Percentiles rank a stretch among this genome's conserved stretches.
Evolutionary conservation across 2,113 vertebrate species (phyloP).

Genomic region (Thunnus maccoyii): DNA sequence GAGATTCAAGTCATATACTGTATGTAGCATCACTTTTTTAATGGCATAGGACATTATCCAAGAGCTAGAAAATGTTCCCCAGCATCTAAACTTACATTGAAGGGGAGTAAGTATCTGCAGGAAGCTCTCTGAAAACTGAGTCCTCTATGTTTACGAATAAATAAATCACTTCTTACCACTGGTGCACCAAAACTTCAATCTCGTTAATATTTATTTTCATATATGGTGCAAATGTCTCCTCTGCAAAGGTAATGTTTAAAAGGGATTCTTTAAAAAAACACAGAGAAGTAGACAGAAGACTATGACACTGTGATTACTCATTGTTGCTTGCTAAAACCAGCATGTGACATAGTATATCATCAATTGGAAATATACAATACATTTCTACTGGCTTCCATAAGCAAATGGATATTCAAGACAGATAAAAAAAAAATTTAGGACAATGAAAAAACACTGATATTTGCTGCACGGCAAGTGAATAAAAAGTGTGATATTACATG

Average conservation of each 20-base stretch:
- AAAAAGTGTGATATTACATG: slow-evolving; percentile 5
- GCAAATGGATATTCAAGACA: not conserved
- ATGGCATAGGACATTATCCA: not conserved
- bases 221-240: too few species aligned
- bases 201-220: too few species aligned
- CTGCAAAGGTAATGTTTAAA: not conserved
- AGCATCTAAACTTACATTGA: not conserved
- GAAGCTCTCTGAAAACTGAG: too few species aligned
- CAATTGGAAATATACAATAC: not conserved
- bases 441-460: slow-evolving; percentile 46
- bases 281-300: too few species aligned
- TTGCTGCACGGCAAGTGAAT: slow-evolving; percentile 26
- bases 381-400: not conserved
- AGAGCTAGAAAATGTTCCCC: not conserved
- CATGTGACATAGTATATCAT: not conserved
- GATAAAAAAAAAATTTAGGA: slow-evolving; percentile 50
- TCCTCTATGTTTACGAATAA: too few species aligned
- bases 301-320: not conserved
- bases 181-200: too few species aligned
- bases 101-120: not conserved
- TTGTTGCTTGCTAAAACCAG: not conserved
- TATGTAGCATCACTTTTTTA: not conserved
- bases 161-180: too few species aligned
- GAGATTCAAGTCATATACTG: not conserved
- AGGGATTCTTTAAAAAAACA: too few species aligned